These are phyloP conservation scores for Cancer borealis DNA, from an alignment of 2,888 invertebrate genomes.

Conservation along the genomic window DNA sequence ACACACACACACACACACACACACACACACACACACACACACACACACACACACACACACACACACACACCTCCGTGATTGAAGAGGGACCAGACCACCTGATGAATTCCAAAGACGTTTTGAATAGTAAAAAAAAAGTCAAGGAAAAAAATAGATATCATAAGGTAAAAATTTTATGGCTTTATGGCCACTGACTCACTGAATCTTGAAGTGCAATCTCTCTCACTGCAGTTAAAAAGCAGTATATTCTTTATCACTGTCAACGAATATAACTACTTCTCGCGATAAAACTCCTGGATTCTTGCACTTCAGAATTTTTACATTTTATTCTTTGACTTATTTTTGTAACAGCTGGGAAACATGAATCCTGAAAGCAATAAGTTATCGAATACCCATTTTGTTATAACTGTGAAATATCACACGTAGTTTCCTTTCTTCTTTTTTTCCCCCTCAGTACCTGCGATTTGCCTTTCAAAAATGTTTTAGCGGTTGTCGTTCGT, in stretches of 20 bases:
- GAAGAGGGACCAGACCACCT: not conserved
- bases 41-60: constrained; percentile 27
- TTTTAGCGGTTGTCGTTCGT: not conserved
- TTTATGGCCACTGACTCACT: not conserved
- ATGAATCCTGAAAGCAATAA: not conserved
- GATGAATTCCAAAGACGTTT: not conserved
- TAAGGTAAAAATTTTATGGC: constrained; percentile 15
- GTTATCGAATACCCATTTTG: not conserved
- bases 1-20: constrained; percentile 27
- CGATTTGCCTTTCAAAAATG: not conserved
- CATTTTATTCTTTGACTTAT: not conserved
- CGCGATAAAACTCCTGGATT: not conserved
- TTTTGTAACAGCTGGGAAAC: not conserved
- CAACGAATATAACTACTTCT: constrained; percentile 21
- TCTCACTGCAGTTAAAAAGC: not conserved
- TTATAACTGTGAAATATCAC: not conserved
- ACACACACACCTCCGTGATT: not conserved
- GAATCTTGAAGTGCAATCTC: constrained; percentile 6
- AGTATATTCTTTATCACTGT: constrained; percentile 22
- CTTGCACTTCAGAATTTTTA: not conserved
- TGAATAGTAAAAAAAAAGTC: not conserved
- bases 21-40: constrained; percentile 32
- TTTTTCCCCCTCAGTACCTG: not conserved
- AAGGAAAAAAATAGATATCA: not conserved
- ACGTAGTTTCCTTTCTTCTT: not conserved